phyloP scores from a whole-genome alignment of 53 echinoderm and acorn worm genomes.

The Holothuria leucospilota region DNA sequence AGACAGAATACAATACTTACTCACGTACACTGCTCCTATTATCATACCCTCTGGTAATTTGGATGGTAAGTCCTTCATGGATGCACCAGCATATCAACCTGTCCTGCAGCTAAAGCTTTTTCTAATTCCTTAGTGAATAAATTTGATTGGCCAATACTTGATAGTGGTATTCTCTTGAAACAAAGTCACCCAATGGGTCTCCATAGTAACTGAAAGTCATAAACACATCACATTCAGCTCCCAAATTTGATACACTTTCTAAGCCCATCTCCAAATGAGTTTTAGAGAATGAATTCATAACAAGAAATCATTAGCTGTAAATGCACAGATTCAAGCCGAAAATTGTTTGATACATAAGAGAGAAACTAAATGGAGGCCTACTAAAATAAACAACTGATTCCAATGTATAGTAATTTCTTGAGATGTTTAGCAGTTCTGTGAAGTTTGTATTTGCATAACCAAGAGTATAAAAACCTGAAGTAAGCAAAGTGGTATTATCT shows the following conservation, averaged over 20 bases:
- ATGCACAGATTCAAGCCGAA: no score
- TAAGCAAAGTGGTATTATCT: no score
- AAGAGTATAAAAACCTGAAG: no score
- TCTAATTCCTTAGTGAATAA: slow-evolving; percentile 97
- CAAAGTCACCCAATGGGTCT: slow-evolving; percentile 92
- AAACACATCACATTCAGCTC: not conserved
- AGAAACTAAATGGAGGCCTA: no score
- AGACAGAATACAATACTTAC: slow-evolving; percentile 59
- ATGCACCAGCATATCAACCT: slow-evolving; percentile 93
- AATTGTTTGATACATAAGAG: no score
- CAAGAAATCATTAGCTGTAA: no score
- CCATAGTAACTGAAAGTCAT: slow-evolving; percentile 86
- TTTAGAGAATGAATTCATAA: no score
- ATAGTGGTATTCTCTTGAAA: slow-evolving; percentile 87
- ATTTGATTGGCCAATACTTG: slow-evolving; percentile 85
- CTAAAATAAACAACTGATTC: no score
- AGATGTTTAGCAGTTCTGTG: no score
- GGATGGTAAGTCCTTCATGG: slow-evolving; percentile 90
- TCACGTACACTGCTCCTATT: slow-evolving; percentile 83
- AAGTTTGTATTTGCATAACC: no score
- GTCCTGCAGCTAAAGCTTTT: slow-evolving; percentile 70
- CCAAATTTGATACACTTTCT: not conserved
- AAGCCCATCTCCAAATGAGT: no score
- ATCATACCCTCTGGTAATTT: slow-evolving; percentile 82
- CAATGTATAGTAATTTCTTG: no score